phyloP scores from a whole-genome alignment of 2,113 vertebrate species.

The Rhipidura dahli region DNA sequence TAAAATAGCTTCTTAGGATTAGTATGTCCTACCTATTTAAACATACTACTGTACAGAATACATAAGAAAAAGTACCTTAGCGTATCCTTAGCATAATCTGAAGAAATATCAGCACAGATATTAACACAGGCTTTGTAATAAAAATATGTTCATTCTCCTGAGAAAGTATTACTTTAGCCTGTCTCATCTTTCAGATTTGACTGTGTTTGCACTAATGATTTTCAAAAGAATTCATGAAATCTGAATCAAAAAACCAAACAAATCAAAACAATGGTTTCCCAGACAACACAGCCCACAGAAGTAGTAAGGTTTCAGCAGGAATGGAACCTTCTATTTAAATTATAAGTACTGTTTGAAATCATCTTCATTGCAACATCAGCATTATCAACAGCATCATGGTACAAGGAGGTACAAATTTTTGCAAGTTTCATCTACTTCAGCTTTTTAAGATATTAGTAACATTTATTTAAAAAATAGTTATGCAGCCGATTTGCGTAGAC shows the following conservation, averaged over 20 bases:
- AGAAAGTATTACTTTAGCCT: not conserved
- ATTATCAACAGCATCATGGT: not conserved
- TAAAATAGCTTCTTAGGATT: not conserved
- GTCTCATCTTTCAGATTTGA: not conserved
- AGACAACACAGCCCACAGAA: not conserved
- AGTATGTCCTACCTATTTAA: not conserved
- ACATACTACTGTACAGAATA: not conserved
- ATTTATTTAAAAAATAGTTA: not conserved
- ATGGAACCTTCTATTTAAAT: not conserved
- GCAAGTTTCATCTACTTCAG: not conserved
- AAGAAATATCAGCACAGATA: not conserved
- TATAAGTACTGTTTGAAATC: not conserved
- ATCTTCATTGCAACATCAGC: not conserved
- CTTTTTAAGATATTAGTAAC: not conserved
- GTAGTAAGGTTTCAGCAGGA: not conserved
- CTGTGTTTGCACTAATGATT: not conserved
- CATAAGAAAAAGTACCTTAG: not conserved
- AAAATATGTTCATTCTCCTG: not conserved
- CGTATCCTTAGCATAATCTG: not conserved
- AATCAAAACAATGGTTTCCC: not conserved
- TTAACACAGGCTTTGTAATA: not conserved
- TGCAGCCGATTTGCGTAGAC: not conserved
- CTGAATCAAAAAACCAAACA: not conserved
- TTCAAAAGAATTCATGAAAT: not conserved
- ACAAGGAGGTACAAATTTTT: not conserved